Base-by-base conservation (phyloP, 2,888 invertebrate species). In the Drosophila gaucha region DNA sequence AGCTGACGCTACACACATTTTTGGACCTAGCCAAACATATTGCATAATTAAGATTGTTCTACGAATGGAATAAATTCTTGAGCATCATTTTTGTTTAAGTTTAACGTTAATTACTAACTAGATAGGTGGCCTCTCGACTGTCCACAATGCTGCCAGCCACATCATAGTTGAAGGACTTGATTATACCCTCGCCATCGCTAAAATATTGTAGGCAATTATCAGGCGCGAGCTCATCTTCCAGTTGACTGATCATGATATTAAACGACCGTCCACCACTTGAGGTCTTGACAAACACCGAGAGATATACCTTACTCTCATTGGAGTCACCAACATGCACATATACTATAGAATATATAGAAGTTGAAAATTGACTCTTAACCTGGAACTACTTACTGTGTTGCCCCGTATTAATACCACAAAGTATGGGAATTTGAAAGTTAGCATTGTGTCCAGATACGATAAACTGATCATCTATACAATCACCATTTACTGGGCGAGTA, bases 31-130 rank as follows among this genome's bases (percentile, higher is more conserved):
- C 90, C 68, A 96, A 94, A 86, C 96, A 96, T 71, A 96, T 94
- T 0, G 94, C 95, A 89, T 96, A 96, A 89, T 96, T 96, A 3
- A 96, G 90, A 89, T 96, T 95, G 85, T 96, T 96, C 96, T 96
- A 89, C 28, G 20, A 0, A 9, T 2, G 4, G 26, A 5, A 31
- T n/a, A 3, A 8, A n/a, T 8, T 5, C 12, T 9, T 16, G n/a
- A 30, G 4, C 2, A n/a, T 6, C 5, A 26, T 14, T 6, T 1
- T 6, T 20, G 8, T 2, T 30, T 3, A 16, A 28, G 1, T 6
- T 16, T 43, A 12, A 16, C 9, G n/a, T n/a, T n/a, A 2, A 2
- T 4, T 38, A 89, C 92, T 90, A 92, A 95, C 95, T 83, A 95
- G 92, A 89, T 95, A 95, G 62, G 93, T 93, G 0, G 94, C 93